Evolutionary conservation across 2,113 vertebrate genomes (phyloP), one percentile per base, ranked within the genome.

Genomic region (Sardina pilchardus): DNA sequence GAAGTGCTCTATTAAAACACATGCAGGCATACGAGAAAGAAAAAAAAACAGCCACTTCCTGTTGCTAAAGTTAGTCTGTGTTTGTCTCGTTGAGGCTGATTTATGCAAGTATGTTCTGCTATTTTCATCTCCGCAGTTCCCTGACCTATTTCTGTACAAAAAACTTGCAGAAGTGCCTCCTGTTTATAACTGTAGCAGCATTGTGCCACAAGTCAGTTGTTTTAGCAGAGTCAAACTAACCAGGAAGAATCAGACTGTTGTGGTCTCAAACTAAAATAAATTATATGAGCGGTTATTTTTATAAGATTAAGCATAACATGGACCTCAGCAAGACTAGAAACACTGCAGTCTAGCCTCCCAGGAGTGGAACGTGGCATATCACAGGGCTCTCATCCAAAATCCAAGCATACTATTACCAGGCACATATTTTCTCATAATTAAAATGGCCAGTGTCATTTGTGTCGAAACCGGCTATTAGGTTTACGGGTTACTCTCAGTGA

Each of bases 1-100:
- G 87, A 88, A 88, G 87, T 88, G 85, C 59, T 84, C 85, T 84
- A 84, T 85, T 86, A 86, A 93, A 87, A 44, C 45, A 39, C 50
- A 67, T 63, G 82, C 56, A 48, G 67, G 67, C 67, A 75, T 75
- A 75, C 67, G 26, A 63, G 24, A 83, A 6, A 83, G 1, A 83
- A 56, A 81, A 71, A 84, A 82, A 92, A 92, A 90, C 91, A 92
- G 89, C 81, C 85, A 93, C 92, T 94, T 94, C 94, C 93, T 94
- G 91, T 93, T 93, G 93, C 93, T 94, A 94, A 93, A 94, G 91
- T 94, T 94, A 94, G 93, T 89, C 90, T 90, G 86, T 90, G 91
- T 93, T 93, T 92, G 92, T 93, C 94, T 94, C 93, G 93, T 94
- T 90, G 93, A 87, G 86, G 91, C 90, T 93, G 91, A 92, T 93